A percentile compares a stretch with the other conserved stretches of the same genome.
These are phyloP conservation scores for Drosophila kurseongensis DNA, from an alignment of 1,140 invertebrate genomes.

Conservation along the genomic window DNA sequence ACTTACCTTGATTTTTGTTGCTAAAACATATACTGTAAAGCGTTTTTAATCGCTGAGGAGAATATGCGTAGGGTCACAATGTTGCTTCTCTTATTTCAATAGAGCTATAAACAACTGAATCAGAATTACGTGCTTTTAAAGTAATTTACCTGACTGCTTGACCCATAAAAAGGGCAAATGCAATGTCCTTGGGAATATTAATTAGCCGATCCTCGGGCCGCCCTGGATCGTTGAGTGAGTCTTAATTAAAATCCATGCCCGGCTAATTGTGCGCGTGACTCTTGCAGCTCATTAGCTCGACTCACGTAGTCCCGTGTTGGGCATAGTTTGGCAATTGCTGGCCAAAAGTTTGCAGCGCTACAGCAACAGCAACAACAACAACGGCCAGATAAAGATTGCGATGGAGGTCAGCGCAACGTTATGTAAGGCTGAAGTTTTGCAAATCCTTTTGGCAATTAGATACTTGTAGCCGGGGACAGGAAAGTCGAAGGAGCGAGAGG, in stretches of 20 bases:
- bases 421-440: slow-evolving; percentile 68
- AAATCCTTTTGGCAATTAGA: slow-evolving; percentile 82
- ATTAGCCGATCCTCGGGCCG: slow-evolving; percentile 92
- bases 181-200: slow-evolving; percentile 91
- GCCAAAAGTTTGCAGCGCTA: slow-evolving; percentile 57
- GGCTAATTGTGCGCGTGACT: slow-evolving; percentile 56
- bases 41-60: too few species aligned
- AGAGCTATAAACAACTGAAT: too few species aligned
- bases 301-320: slow-evolving; percentile 47
- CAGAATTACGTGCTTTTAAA: neutral
- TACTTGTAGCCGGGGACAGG: slow-evolving; percentile 61
- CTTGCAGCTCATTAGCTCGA: slow-evolving; percentile 59
- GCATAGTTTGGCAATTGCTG: slow-evolving; percentile 65
- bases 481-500: slow-evolving; percentile 18
- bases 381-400: slow-evolving; percentile 10
- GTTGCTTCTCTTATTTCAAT: too few species aligned
- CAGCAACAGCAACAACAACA: slow-evolving; percentile 29
- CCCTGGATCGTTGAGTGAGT: slow-evolving; percentile 85
- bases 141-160: neutral
- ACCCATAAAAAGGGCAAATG: neutral
- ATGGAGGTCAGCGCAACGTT: slow-evolving; percentile 58
- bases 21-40: too few species aligned
- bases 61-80: too few species aligned
- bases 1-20: too few species aligned
- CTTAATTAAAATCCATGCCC: slow-evolving; percentile 50